Base-by-base conservation (phyloP, 1,140 invertebrate species). In the Antheraea mylitta region DNA sequence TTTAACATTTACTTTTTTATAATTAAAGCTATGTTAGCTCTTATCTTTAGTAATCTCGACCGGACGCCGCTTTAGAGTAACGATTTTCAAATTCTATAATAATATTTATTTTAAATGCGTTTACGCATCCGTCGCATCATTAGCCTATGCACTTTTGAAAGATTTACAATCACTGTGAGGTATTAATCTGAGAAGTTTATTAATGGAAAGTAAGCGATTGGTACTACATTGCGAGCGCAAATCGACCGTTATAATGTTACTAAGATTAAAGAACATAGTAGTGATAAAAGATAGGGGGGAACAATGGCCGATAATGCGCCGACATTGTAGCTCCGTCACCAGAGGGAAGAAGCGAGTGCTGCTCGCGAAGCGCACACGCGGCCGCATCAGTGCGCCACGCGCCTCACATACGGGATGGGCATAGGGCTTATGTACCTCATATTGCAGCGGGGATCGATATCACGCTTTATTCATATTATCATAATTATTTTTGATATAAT, bases 101-200 rank as follows among this genome's bases (percentile, higher is more conserved):
- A 37, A 8, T 18, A 38, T 36, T 8, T 66, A 37, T 0, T 36
- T 37, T 3, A 13, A 18, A 71, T 71, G 58, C 66, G 73, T 76
- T 70, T 82, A 89, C 88, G 88, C 88, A 87, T 90, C 89, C 89
- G 89, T 91, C 89, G 89, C 89, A 89, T 74, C 45, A 42, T 45
- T 64, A 53, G 45, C 45, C 45, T 53, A 53, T 53, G 45, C 61
- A n/a, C 16, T 53, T 53, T 53, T 53, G 1, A 53, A 53, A 53
- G 45, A 53, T 63, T 63, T 36, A 63, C 61, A 63, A 63, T 16
- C 37, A 13, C 9, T 63, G n/a, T 63, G 37, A 63, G 9, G 36
- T 36, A 61, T 63, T 63, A 63, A 63, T 63, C 61, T 63, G 30
- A n/a, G 19, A 72, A 37, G 59, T 75, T 67, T 67, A 70, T 69